Percentiles rank a stretch among this genome's conserved stretches.
Evolutionary conservation across 2,888 invertebrate genomes (phyloP).

Genomic region (Melipona beecheii): DNA sequence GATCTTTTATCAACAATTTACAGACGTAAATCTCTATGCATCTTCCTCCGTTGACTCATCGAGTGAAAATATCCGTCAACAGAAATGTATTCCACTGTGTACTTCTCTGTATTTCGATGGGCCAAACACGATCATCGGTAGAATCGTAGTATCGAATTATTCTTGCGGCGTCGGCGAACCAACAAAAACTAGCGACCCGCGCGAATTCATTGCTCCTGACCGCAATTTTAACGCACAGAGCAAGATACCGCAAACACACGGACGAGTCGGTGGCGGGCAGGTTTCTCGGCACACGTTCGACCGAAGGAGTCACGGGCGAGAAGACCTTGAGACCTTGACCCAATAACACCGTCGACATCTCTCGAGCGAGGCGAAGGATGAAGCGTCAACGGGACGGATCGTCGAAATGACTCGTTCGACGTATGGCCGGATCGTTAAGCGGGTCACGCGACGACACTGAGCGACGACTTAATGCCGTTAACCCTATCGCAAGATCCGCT

Average conservation of each 20-base stretch:
- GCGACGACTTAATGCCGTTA: constrained; percentile 75
- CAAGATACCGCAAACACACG: not conserved
- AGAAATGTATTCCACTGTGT: no score
- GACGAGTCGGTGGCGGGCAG: not conserved
- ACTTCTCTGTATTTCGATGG: not conserved
- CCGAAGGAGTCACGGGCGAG: constrained; percentile 6
- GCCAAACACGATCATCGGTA: not conserved
- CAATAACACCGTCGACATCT: constrained; percentile 25
- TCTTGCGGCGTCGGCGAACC: not conserved
- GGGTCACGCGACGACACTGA: constrained; percentile 72
- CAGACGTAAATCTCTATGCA: no score
- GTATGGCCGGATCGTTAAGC: constrained; percentile 55
- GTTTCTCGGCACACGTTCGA: constrained; percentile 5
- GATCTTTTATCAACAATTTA: not conserved
- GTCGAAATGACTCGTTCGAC: constrained; percentile 44
- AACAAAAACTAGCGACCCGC: not conserved
- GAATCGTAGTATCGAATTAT: not conserved
- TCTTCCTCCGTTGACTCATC: no score
- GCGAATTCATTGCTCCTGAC: constrained; percentile 25
- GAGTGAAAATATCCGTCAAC: no score
- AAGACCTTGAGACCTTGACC: constrained; percentile 55
- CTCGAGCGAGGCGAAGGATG: constrained; percentile 13
- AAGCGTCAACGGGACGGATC: not conserved
- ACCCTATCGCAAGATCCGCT: constrained; percentile 76
- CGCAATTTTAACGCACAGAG: constrained; percentile 5